These are phyloP conservation scores for Halcyon malimbica DNA, from an alignment of 2,113 vertebrate species.

Conservation along the genomic window DNA sequence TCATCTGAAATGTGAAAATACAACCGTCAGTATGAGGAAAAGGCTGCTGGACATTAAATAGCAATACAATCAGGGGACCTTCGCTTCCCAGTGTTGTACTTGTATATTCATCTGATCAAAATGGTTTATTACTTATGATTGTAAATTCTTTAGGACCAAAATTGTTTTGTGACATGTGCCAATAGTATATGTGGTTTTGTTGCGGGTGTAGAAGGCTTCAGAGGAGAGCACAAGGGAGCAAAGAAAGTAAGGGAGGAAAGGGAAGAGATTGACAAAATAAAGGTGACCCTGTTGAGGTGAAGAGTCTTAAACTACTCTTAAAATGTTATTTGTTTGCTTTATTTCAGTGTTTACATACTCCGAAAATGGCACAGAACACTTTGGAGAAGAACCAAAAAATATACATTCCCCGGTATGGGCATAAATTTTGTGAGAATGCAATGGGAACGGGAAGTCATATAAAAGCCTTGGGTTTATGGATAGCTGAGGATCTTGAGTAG, in stretches of 20 bases:
- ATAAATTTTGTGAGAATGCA: background rate
- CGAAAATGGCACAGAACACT: conserved; percentile 88
- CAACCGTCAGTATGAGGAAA: background rate
- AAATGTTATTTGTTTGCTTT: conserved; percentile 45
- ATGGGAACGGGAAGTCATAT: background rate
- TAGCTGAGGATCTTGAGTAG: background rate
- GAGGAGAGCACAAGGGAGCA: background rate
- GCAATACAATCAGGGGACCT: background rate
- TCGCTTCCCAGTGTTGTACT: background rate
- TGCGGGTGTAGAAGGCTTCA: background rate
- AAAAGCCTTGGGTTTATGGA: background rate
- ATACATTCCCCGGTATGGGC: conserved; percentile 76
- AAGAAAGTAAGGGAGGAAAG: background rate
- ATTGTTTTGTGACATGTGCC: background rate
- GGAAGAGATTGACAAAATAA: background rate
- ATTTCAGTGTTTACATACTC: conserved; percentile 88
- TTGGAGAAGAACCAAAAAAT: conserved; percentile 80
- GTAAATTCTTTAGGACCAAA: background rate
- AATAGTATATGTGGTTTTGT: rapidly evolving
- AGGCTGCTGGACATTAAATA: background rate
- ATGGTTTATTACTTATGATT: background rate
- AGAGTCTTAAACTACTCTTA: background rate
- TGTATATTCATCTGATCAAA: background rate
- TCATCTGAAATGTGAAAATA: background rate
- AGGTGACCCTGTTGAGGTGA: background rate